phyloP scores from a whole-genome alignment of 2,797 vertebrate species.

The Epinephelus coioides region DNA sequence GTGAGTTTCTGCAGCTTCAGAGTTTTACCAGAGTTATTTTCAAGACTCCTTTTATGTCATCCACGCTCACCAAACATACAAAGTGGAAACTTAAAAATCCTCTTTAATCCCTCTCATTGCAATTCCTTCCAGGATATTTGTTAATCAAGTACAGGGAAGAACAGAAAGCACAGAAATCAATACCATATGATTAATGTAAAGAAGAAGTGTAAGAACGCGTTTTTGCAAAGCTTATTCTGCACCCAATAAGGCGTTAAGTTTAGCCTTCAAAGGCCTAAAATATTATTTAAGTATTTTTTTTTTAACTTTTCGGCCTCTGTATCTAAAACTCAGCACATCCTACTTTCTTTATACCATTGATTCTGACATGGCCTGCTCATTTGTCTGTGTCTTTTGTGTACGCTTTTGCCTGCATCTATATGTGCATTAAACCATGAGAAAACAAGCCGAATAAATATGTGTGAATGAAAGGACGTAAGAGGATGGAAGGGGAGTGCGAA shows the following conservation, averaged over 20 bases:
- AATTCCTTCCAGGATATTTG: not conserved
- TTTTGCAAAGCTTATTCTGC: not conserved
- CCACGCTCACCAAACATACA: not conserved
- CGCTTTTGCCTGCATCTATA: constrained; percentile 13
- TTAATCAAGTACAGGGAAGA: not conserved
- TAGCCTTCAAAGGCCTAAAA: not conserved
- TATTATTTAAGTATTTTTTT: not conserved
- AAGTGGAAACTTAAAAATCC: not conserved
- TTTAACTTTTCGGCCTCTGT: not conserved
- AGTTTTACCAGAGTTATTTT: not conserved
- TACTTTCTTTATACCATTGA: not conserved
- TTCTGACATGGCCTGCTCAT: too few relatives aligned
- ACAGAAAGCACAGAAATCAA: not conserved
- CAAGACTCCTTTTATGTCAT: too few relatives aligned
- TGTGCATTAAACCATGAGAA: constrained; percentile 29
- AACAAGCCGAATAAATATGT: constrained; percentile 30
- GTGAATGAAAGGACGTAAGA: constrained; percentile 66
- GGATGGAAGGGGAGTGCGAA: constrained; percentile 63
- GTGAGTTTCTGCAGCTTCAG: not conserved
- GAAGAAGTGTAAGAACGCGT: not conserved
- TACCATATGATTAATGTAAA: not conserved
- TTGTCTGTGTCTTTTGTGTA: not conserved
- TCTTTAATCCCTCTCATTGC: not conserved
- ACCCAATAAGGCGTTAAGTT: not conserved
- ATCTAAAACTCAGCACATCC: not conserved